Evolutionary conservation across 2,888 invertebrate species (phyloP), one percentile per base, ranked within the genome.

Genomic region (Philaethria dido): DNA sequence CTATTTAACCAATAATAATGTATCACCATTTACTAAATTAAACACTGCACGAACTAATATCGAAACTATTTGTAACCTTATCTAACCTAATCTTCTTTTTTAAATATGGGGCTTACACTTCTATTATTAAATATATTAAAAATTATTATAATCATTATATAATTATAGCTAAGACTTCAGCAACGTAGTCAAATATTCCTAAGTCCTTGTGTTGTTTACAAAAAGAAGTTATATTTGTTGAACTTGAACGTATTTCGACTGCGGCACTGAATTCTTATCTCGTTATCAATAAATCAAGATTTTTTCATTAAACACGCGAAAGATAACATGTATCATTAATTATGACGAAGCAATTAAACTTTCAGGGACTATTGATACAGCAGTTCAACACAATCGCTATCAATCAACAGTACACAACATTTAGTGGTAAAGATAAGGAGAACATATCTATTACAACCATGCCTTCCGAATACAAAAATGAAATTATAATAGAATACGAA

Each of bases 351-450:
- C 20, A 57, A 45, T 68, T 48, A 22, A 39, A 65, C 59, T 91
- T 92, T 83, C 92, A 92, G 92, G 91, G 86, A 88, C 83, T 87
- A 80, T 85, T 92, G 82, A 92, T 92, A 85, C 82, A 89, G 76
- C 90, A 91, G 80, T 87, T 92, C 81, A 88, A 91, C 78, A 80
- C 77, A 61, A 92, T 92, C 75, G 92, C 92, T 64, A 85, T 86
- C 39, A 88, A 87, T 73, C 89, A 89, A 77, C 84, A 89, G 45
- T 91, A 89, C 69, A 86, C 78, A 54, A 87, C 81, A 73, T 90
- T 91, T 69, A 82, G 78, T 69, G 78, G 75, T 61, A 83, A 84
- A 73, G 82, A 86, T 55, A 77, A 77, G 68, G 78, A 77, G 16
- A 78, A 77, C 69, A 80, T 82, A 73, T 86, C 87, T 45, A 79